Evolutionary conservation across 1,140 invertebrate species (phyloP).

Genomic region (Philopotamus ludificatus): DNA sequence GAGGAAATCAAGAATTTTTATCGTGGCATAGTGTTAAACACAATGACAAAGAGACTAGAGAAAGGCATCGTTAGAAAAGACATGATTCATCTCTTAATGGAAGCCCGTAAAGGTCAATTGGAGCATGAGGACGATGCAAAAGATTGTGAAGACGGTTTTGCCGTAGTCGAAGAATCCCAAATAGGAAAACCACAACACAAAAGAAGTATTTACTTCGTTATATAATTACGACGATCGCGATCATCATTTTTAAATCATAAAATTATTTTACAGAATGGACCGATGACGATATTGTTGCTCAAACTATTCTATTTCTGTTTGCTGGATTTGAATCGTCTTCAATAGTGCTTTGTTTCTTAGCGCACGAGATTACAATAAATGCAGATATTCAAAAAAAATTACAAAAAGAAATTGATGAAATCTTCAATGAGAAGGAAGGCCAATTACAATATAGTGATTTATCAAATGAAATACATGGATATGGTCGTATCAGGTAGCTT

Average conservation of each 20-base stretch:
- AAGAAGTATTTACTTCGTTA: conserved; percentile 9
- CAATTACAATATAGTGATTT: conserved; percentile 49
- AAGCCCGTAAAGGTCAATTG: conserved; percentile 36
- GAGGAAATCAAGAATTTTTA: conserved; percentile 41
- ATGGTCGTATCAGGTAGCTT: conserved; percentile 54
- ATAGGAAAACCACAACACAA: conserved; percentile 28
- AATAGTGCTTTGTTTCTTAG: conserved; percentile 47
- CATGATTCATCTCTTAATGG: conserved; percentile 46
- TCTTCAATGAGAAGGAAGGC: conserved; percentile 41
- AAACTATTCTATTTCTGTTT: conserved; percentile 62
- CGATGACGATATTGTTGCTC: conserved; percentile 64
- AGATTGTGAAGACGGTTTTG: conserved; percentile 34
- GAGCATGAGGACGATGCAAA: conserved; percentile 18
- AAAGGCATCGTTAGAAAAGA: conserved; percentile 41
- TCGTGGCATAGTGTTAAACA: conserved; percentile 33
- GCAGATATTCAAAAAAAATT: conserved; percentile 53
- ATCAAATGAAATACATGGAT: conserved; percentile 55
- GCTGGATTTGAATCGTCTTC: conserved; percentile 64
- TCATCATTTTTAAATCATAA: background rate
- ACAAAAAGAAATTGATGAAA: conserved; percentile 46
- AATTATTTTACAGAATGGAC: conserved; percentile 50
- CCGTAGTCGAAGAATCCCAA: conserved; percentile 35
- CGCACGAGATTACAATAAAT: conserved; percentile 56
- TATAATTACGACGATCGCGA: background rate
- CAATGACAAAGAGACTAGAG: conserved; percentile 40